phyloP scores from a whole-genome alignment of 2,888 invertebrate genomes.

The Rhorus exstirpatorius region DNA sequence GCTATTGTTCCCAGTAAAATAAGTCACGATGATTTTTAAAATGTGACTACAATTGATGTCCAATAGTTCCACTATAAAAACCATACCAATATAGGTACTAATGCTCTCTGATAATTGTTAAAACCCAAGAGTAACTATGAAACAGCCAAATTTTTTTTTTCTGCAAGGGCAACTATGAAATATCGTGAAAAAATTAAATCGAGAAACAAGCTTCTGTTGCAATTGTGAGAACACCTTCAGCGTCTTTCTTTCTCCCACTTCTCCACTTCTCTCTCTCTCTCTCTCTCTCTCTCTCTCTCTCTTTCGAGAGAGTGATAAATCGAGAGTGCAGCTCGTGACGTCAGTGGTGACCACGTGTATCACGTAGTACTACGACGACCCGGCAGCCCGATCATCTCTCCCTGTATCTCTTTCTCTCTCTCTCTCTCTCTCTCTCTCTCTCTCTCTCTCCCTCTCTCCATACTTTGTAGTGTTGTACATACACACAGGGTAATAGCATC shows the following conservation, averaged over 20 bases:
- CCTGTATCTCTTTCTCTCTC: slow-evolving; percentile 26
- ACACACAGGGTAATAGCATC: slow-evolving; percentile 1
- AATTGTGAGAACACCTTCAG: slow-evolving; percentile 68
- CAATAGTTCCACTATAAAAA: no score
- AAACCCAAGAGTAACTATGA: no score
- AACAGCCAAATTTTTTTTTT: background rate
- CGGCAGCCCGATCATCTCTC: slow-evolving; percentile 64
- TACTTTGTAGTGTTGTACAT: background rate
- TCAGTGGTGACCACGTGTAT: slow-evolving; percentile 76
- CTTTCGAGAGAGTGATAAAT: slow-evolving; percentile 54
- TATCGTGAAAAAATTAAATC: background rate
- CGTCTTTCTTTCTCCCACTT: slow-evolving; percentile 62
- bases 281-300: slow-evolving; percentile 54
- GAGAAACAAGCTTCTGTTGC: slow-evolving; percentile 15
- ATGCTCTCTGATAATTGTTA: no score
- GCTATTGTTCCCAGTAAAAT: no score
- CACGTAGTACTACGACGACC: slow-evolving; percentile 69
- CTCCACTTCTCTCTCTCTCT: slow-evolving; percentile 39
- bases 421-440: slow-evolving; percentile 46
- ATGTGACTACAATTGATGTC: no score
- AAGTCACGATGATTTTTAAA: no score
- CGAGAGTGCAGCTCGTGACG: slow-evolving; percentile 74
- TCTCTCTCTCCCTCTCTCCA: background rate
- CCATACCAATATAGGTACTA: no score
- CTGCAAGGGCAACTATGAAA: background rate